Evolutionary conservation across 2,113 vertebrate genomes (phyloP).

Genomic region (Isurus oxyrinchus): DNA sequence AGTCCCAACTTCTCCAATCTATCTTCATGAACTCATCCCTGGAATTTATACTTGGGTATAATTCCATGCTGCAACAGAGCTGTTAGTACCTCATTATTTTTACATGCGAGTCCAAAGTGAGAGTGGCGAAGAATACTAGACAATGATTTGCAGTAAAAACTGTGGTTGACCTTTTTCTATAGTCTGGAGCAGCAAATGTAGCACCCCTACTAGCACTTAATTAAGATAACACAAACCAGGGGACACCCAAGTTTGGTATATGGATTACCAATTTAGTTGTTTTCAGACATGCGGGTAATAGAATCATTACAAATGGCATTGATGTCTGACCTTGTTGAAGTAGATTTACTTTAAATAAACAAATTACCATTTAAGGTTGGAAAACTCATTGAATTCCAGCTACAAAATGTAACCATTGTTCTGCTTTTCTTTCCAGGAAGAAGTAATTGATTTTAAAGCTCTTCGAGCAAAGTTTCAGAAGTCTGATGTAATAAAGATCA

Average conservation of each 20-base stretch:
- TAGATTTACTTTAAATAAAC: neutral
- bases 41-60: neutral
- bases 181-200: neutral
- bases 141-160: neutral
- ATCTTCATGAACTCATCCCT: too few relatives aligned
- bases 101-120: neutral
- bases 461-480: conserved; percentile 60
- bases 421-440: conserved; percentile 51
- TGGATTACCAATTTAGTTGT: neutral
- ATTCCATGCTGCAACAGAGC: neutral
- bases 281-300: neutral
- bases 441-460: conserved; percentile 52
- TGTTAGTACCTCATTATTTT: neutral
- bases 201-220: neutral
- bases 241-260: too few relatives aligned
- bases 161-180: neutral
- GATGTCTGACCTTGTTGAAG: neutral
- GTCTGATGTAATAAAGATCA: neutral
- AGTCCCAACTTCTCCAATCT: too few relatives aligned
- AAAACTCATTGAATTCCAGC: neutral
- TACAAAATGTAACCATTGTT: neutral
- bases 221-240: neutral
- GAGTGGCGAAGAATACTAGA: neutral
- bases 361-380: neutral
- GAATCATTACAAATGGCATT: neutral